Conservation (phyloP, 2,797 vertebrate genomes). For the Anguilla obscura region DNA sequence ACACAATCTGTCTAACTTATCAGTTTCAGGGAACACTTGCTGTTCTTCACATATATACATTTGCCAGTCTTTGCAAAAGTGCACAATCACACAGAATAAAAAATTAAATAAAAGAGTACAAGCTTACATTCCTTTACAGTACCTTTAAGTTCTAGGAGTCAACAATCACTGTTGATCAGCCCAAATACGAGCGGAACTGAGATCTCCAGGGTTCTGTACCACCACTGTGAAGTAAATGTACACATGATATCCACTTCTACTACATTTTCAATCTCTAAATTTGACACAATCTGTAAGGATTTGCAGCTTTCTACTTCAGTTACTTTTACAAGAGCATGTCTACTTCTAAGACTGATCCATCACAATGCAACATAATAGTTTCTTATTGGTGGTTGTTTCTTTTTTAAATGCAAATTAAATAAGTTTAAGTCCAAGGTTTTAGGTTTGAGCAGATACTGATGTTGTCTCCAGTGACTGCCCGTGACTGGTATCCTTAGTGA, state of each 20-base stretch:
- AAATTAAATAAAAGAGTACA: background rate
- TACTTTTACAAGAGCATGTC: constrained; percentile 19
- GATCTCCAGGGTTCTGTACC: background rate
- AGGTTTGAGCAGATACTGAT: background rate
- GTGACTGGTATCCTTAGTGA: background rate
- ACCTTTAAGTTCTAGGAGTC: constrained; percentile 18
- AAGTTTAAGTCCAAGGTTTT: background rate
- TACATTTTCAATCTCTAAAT: constrained; percentile 1
- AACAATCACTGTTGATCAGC: background rate
- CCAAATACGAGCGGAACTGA: constrained; percentile 2
- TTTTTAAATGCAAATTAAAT: constrained; percentile 12
- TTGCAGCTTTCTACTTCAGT: background rate
- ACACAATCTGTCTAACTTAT: background rate
- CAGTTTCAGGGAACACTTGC: background rate
- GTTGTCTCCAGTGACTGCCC: background rate
- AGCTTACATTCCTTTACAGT: constrained; percentile 4
- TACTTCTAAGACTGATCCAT: constrained; percentile 16
- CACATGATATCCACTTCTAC: background rate
- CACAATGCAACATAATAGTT: constrained; percentile 3
- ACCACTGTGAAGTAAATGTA: background rate
- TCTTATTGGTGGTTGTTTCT: background rate
- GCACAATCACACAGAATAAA: constrained; percentile 16
- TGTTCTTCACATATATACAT: constrained; percentile 7
- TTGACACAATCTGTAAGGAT: background rate
- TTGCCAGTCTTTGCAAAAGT: constrained; percentile 11